These are phyloP conservation scores for Ramazzottius varieornatus DNA, from an alignment of 2,888 invertebrate genomes.

Conservation along the genomic window DNA sequence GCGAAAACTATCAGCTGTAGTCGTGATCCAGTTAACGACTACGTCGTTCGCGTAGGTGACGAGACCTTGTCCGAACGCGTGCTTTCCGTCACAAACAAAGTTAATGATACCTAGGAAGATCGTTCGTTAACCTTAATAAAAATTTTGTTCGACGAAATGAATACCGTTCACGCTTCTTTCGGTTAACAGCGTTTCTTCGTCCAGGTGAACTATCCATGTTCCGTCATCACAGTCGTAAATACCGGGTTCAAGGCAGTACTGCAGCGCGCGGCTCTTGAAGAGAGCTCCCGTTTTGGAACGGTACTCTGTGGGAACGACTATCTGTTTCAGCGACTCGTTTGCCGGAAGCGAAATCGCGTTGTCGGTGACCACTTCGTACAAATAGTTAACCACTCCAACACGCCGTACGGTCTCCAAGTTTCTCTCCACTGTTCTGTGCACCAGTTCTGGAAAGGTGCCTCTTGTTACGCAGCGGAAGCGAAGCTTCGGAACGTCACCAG, in stretches of 20 bases:
- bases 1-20: conserved; percentile 74
- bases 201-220: conserved; percentile 90
- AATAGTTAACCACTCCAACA: conserved; percentile 73
- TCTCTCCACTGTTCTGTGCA: conserved; percentile 53
- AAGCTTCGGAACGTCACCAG: conserved; percentile 67
- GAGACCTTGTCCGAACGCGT: conserved; percentile 79
- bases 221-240: conserved; percentile 53
- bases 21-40: conserved; percentile 81
- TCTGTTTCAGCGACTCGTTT: conserved; percentile 29
- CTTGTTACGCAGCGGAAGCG: conserved; percentile 78
- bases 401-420: conserved; percentile 64
- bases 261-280: conserved; percentile 75
- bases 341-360: conserved; percentile 26
- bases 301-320: conserved; percentile 61
- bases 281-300: conserved; percentile 67
- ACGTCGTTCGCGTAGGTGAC: conserved; percentile 88
- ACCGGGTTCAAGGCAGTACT: conserved; percentile 72
- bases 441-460: conserved; percentile 71
- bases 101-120: no score
- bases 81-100: conserved; percentile 73
- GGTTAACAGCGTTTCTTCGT: conserved; percentile 79
- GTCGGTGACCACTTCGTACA: conserved; percentile 84
- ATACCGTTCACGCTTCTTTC: conserved; percentile 64
- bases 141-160: no score
- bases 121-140: no score